Conservation (phyloP, 2,797 vertebrate species). For the Diplodus sargus region DNA sequence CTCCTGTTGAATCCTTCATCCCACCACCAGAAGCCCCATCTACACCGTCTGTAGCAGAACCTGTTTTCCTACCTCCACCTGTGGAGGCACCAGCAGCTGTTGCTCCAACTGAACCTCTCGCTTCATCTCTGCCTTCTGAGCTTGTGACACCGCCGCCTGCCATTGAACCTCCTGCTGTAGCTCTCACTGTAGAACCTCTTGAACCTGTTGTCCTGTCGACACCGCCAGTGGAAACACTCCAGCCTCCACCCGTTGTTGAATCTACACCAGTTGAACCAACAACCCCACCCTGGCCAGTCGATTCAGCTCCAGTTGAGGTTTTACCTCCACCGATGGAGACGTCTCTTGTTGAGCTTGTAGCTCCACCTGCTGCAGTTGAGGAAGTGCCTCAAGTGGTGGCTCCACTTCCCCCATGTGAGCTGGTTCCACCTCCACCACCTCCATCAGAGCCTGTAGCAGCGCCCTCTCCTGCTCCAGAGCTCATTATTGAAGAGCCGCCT, state of each 20-base stretch:
- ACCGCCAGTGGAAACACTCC: conserved; percentile 13
- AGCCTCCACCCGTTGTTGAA: conserved; percentile 18
- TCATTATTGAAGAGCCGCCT: conserved; percentile 40
- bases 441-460: background rate
- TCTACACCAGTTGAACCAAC: conserved; percentile 28
- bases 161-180: background rate
- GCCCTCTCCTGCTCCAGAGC: conserved; percentile 10
- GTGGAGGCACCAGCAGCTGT: conserved; percentile 21
- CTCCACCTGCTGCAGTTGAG: conserved; percentile 15
- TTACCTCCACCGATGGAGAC: conserved; percentile 3
- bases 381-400: background rate
- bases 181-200: conserved; percentile 22
- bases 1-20: conserved; percentile 33
- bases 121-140: conserved; percentile 26
- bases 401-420: conserved; percentile 22
- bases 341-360: conserved; percentile 20
- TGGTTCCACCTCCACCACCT: conserved; percentile 21
- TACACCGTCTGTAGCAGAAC: conserved; percentile 4
- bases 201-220: conserved; percentile 18
- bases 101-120: conserved; percentile 22
- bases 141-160: background rate
- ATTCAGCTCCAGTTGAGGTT: conserved; percentile 29
- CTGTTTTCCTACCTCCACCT: conserved; percentile 20
- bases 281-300: conserved; percentile 17
- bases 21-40: conserved; percentile 17